Conservation (phyloP, 35 echinoderm and acorn worm genomes). For the Apostichopus parvimensis region DNA sequence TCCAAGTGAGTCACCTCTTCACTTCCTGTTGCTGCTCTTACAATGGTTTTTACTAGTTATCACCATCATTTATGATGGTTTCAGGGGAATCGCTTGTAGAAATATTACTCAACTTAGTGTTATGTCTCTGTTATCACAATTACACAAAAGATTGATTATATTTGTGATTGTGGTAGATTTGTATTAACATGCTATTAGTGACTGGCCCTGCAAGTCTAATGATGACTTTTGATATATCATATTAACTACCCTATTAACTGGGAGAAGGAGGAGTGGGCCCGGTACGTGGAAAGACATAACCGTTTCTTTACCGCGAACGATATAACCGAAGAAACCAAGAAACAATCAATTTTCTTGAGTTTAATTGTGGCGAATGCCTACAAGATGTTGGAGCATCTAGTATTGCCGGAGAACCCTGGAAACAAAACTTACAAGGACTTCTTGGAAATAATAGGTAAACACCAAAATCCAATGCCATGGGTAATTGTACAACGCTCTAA, state of each 20-base stretch:
- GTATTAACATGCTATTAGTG: too few species aligned
- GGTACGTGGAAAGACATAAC: constrained; percentile 31
- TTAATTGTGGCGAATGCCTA: constrained; percentile 39
- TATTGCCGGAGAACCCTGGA: constrained; percentile 39
- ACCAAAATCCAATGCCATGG: constrained; percentile 48
- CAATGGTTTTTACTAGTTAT: not conserved
- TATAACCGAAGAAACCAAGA: constrained; percentile 25
- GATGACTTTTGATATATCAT: too few species aligned
- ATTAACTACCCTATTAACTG: too few species aligned
- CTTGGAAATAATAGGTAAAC: constrained; percentile 20
- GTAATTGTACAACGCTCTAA: constrained; percentile 60
- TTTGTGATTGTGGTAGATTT: too few species aligned
- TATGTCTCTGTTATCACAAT: too few species aligned
- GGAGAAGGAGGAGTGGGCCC: constrained; percentile 16
- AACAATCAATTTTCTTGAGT: constrained; percentile 22
- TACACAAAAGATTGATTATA: too few species aligned
- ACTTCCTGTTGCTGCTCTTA: not conserved
- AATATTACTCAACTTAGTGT: too few species aligned
- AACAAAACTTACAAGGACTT: constrained; percentile 54
- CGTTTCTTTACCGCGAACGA: constrained; percentile 70
- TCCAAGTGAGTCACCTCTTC: constrained; percentile 63
- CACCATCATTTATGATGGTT: too few species aligned
- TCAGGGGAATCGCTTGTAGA: too few species aligned
- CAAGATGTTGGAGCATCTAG: constrained; percentile 37
- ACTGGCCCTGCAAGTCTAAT: too few species aligned